A percentile compares a stretch with the other conserved stretches of the same genome.
Evolutionary conservation across 2,797 vertebrate species (phyloP).

Genomic region (Thripadectes ignobilis): DNA sequence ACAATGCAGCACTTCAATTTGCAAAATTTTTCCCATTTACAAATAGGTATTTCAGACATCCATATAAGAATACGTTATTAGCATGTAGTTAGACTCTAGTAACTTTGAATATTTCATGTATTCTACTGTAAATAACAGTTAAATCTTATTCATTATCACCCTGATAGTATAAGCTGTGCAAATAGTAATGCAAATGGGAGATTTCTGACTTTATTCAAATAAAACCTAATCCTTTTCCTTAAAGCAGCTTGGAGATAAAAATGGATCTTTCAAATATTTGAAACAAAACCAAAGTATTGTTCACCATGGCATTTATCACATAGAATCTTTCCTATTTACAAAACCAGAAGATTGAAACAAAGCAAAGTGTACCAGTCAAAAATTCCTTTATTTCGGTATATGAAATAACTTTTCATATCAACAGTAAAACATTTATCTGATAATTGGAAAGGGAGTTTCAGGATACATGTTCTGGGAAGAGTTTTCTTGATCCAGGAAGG

Average conservation of each 20-base stretch:
- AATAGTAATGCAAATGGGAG: background rate
- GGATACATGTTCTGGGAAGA: background rate
- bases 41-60: background rate
- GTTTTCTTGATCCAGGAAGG: background rate
- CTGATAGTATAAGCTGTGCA: background rate
- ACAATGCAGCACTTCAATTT: constrained; percentile 6
- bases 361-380: background rate
- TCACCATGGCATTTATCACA: background rate
- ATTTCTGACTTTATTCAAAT: constrained; percentile 25
- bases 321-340: background rate
- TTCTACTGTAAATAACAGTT: constrained; percentile 28
- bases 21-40: background rate
- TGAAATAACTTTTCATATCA: background rate
- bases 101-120: constrained; percentile 25
- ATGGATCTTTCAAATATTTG: background rate
- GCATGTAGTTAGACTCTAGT: background rate
- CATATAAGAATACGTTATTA: background rate
- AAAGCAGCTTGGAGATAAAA: background rate
- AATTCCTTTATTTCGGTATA: background rate
- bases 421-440: background rate
- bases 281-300: background rate
- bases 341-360: background rate
- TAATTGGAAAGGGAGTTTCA: background rate
- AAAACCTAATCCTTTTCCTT: background rate
- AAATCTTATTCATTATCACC: background rate